Evolutionary conservation across 2,888 invertebrate genomes (phyloP).

Genomic region (Erannis defoliaria): DNA sequence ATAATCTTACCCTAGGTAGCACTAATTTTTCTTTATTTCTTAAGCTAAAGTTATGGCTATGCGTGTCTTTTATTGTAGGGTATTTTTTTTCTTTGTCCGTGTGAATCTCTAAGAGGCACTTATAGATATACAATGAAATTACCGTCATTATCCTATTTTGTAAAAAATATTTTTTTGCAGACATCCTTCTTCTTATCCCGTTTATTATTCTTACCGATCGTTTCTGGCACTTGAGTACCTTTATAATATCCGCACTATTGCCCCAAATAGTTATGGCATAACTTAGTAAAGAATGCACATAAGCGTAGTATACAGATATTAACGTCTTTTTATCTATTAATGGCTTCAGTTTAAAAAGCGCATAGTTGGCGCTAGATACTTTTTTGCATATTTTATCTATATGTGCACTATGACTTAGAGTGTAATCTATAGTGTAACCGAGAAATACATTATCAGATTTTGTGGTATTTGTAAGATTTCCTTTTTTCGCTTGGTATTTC

Average conservation of each 20-base stretch:
- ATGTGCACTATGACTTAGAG: neutral
- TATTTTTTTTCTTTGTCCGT: neutral
- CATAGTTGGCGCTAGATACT: neutral
- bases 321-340: neutral
- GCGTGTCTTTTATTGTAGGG: too few relatives aligned
- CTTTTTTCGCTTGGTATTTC: neutral
- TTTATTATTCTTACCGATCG: too few relatives aligned
- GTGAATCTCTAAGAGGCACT: too few relatives aligned
- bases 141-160: too few relatives aligned
- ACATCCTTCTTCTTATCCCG: neutral
- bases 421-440: neutral
- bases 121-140: too few relatives aligned
- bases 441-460: neutral
- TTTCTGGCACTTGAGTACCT: too few relatives aligned
- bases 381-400: neutral
- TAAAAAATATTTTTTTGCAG: neutral
- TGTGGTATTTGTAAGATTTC: neutral
- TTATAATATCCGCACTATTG: too few relatives aligned
- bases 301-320: neutral
- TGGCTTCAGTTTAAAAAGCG: neutral
- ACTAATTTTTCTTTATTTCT: too few relatives aligned
- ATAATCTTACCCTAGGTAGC: too few relatives aligned
- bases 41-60: too few relatives aligned
- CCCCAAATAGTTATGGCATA: neutral
- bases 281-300: neutral